These are phyloP conservation scores for Chelon auratus DNA, from an alignment of 2,797 vertebrate genomes.

Conservation along the genomic window DNA sequence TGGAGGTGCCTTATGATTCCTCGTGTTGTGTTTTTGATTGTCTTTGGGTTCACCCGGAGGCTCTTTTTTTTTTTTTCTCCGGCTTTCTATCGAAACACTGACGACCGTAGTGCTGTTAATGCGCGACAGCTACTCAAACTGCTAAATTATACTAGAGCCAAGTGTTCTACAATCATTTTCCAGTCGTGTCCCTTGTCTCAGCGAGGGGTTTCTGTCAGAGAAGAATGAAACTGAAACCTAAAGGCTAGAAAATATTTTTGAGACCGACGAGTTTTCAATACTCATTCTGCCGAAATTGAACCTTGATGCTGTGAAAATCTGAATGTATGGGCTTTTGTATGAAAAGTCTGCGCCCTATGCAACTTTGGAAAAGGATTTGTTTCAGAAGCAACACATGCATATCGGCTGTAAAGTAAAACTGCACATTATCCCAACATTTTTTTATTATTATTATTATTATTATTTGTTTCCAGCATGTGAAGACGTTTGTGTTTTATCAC, in stretches of 20 bases:
- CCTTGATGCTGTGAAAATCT: constrained; percentile 40
- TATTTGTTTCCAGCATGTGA: constrained; percentile 12
- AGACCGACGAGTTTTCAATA: neutral
- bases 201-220: neutral
- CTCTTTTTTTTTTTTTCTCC: constrained; percentile 1
- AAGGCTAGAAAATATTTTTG: neutral
- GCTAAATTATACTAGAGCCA: neutral
- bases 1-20: constrained; percentile 66
- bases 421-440: neutral
- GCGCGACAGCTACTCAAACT: constrained; percentile 1
- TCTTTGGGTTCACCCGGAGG: constrained; percentile 1
- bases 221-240: neutral
- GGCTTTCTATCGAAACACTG: neutral
- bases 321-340: neutral
- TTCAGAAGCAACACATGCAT: constrained; percentile 4
- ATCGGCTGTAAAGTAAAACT: constrained; percentile 3
- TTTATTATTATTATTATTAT: neutral
- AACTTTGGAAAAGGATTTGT: too few relatives aligned
- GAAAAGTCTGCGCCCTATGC: neutral
- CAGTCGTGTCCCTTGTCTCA: constrained; percentile 5
- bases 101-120: neutral
- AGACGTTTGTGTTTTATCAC: constrained; percentile 8
- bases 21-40: constrained; percentile 15
- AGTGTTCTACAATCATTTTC: constrained; percentile 4
- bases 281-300: constrained; percentile 24